phyloP scores from a whole-genome alignment of 2,888 invertebrate genomes.

The Cosmorhoe ocellata region DNA sequence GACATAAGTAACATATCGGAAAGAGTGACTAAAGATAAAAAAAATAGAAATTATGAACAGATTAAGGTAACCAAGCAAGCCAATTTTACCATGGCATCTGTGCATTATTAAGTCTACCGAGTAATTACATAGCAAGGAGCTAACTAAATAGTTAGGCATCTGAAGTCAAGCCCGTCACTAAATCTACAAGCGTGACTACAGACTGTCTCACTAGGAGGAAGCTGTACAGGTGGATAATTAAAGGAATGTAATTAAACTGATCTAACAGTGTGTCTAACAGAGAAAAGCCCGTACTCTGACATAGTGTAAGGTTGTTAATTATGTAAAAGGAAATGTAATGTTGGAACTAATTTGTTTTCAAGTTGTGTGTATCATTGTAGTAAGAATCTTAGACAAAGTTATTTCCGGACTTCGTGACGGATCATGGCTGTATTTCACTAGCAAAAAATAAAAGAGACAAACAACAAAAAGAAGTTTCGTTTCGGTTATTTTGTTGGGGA shows the following conservation, averaged over 20 bases:
- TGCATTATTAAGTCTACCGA: too few relatives aligned
- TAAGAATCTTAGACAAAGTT: too few relatives aligned
- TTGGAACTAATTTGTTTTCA: background rate
- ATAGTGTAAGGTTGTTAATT: conserved; percentile 23
- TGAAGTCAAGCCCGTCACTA: background rate
- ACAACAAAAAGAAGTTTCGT: conserved; percentile 69
- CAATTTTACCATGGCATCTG: too few relatives aligned
- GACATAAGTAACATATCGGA: too few relatives aligned
- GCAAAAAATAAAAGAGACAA: conserved; percentile 59
- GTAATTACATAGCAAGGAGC: too few relatives aligned
- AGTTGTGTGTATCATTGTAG: background rate
- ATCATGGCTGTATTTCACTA: conserved; percentile 47
- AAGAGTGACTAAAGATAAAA: too few relatives aligned
- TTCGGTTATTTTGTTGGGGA: conserved; percentile 73
- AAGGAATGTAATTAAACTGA: conserved; percentile 51
- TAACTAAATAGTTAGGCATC: background rate
- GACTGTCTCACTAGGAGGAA: conserved; percentile 33
- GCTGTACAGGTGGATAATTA: conserved; percentile 33
- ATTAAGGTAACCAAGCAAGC: too few relatives aligned
- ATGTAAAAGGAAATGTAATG: background rate
- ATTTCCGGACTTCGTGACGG: conserved; percentile 22
- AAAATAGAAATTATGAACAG: too few relatives aligned
- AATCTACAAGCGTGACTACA: conserved; percentile 1
- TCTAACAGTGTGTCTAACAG: background rate
- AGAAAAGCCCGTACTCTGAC: background rate